A percentile compares a stretch with the other conserved stretches of the same genome.
phyloP scores from a whole-genome alignment of 2,113 vertebrate species.

The Cromileptes altivelis region DNA sequence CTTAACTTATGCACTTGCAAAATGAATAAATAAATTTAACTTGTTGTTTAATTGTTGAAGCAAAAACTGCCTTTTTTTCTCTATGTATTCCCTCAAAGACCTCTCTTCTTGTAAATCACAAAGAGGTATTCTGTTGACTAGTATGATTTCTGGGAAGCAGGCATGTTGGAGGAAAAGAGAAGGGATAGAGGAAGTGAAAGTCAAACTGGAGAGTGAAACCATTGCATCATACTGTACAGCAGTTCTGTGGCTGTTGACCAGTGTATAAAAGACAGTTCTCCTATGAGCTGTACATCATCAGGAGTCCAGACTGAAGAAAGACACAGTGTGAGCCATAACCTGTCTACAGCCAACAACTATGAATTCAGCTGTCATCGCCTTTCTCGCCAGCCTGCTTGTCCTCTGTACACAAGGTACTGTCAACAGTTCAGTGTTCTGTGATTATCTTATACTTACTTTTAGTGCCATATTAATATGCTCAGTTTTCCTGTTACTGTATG shows the following conservation, averaged over 20 bases:
- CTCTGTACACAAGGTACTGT: conserved; percentile 46
- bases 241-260: not conserved
- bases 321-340: not conserved
- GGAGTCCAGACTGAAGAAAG: conserved; percentile 1
- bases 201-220: not conserved
- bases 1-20: no score
- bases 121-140: no score
- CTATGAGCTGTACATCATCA: not conserved
- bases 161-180: not conserved
- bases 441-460: not conserved
- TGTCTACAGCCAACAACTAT: conserved; percentile 13
- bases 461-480: not conserved
- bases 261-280: conserved; percentile 5
- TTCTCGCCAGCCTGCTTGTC: conserved; percentile 24
- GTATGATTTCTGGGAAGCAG: not conserved
- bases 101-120: no score
- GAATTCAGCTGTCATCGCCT: conserved; percentile 4
- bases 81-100: no score
- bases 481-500: not conserved
- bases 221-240: not conserved
- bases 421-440: not conserved
- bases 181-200: not conserved
- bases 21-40: no score
- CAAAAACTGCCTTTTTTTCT: no score
- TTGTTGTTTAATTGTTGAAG: no score